Evolutionary conservation across 2,888 invertebrate genomes (phyloP).

Genomic region (Cantharis rustica): DNA sequence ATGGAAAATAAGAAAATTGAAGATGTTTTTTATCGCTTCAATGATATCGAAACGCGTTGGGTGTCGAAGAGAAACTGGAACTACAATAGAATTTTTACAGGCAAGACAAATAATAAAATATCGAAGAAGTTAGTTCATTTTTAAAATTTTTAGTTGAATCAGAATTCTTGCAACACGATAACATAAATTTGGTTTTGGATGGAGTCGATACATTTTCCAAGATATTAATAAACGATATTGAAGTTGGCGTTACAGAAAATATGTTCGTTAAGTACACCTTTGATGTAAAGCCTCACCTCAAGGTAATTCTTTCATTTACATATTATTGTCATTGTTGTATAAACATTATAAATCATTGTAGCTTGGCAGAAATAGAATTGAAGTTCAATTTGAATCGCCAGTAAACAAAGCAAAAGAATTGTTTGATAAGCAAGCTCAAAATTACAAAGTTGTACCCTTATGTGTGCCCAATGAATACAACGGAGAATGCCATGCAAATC

Average conservation of each 20-base stretch:
- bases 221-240: conserved; percentile 72
- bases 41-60: conserved; percentile 84
- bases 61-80: conserved; percentile 81
- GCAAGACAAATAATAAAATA: conserved; percentile 54
- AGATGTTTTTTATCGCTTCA: conserved; percentile 69
- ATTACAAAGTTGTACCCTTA: conserved; percentile 68
- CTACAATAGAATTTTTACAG: conserved; percentile 69
- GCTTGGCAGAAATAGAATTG: conserved; percentile 49
- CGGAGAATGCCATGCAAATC: conserved; percentile 93
- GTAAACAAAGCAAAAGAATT: conserved; percentile 41
- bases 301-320: conserved; percentile 54
- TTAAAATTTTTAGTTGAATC: conserved; percentile 48
- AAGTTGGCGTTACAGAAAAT: conserved; percentile 72
- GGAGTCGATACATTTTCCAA: conserved; percentile 85
- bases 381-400: conserved; percentile 53
- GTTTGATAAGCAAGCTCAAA: conserved; percentile 42
- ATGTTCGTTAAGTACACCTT: conserved; percentile 85
- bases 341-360: conserved; percentile 34
- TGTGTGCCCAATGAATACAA: conserved; percentile 77
- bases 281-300: conserved; percentile 65
- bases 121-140: conserved; percentile 51
- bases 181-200: conserved; percentile 70
- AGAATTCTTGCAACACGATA: conserved; percentile 46
- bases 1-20: conserved; percentile 62
- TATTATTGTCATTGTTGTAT: neutral